Evolutionary conservation across 2,113 vertebrate genomes (phyloP).

Genomic region (Nerophis lumbriciformis): DNA sequence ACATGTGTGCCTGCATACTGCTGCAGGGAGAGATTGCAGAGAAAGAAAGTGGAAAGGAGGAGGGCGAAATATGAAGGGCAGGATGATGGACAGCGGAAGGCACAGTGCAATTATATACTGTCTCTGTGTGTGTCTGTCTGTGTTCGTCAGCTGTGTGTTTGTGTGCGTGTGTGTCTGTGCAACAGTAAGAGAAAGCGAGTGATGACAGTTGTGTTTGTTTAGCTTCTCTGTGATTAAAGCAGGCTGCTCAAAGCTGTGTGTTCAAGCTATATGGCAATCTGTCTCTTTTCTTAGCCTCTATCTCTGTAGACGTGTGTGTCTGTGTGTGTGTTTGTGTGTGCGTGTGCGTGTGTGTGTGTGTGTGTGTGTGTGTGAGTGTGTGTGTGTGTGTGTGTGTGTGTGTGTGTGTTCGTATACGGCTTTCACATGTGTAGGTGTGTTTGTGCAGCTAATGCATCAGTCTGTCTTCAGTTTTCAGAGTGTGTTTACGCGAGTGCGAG

Average conservation of each 20-base stretch:
- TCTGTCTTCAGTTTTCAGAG: slow-evolving; percentile 30
- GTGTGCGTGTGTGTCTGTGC: slow-evolving; percentile 14
- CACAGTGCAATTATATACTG: slow-evolving; percentile 52
- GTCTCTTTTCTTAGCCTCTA: slow-evolving; percentile 10
- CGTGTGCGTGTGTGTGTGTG: slow-evolving; percentile 17
- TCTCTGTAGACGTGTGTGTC: slow-evolving; percentile 1
- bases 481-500: slow-evolving; percentile 21
- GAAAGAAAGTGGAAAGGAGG: slow-evolving; percentile 48
- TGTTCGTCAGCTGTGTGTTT: slow-evolving; percentile 6
- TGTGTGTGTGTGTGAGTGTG: background rate
- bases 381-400: background rate
- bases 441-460: slow-evolving; percentile 23
- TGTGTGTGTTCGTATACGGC: background rate
- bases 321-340: background rate
- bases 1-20: slow-evolving; percentile 69
- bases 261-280: slow-evolving; percentile 40
- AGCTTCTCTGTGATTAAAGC: slow-evolving; percentile 56
- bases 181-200: slow-evolving; percentile 17
- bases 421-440: slow-evolving; percentile 26
- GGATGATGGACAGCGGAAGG: slow-evolving; percentile 65
- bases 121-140: slow-evolving; percentile 11
- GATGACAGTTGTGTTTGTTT: slow-evolving; percentile 64
- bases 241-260: slow-evolving; percentile 39
- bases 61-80: slow-evolving; percentile 51
- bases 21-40: slow-evolving; percentile 51